Percentiles rank a stretch among this genome's conserved stretches.
These are phyloP conservation scores for Pararge aegeria DNA, from an alignment of 1,140 invertebrate genomes.

Conservation along the genomic window DNA sequence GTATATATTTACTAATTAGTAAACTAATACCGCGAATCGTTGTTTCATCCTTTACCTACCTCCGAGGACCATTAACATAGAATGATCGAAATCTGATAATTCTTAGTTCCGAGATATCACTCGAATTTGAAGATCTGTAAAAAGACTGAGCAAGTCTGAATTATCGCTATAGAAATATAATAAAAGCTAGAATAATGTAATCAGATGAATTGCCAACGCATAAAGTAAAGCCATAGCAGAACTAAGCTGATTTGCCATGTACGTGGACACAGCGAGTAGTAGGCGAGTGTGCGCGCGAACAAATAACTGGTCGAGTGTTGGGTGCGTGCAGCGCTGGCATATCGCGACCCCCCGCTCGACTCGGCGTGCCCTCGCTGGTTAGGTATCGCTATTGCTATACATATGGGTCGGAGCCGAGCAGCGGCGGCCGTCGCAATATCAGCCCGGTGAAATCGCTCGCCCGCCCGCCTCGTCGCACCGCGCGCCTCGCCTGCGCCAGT, in stretches of 20 bases:
- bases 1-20: too few relatives aligned
- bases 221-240: conserved; percentile 41
- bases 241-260: conserved; percentile 44
- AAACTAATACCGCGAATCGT: too few relatives aligned
- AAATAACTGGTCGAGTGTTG: conserved; percentile 63
- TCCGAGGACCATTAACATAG: too few relatives aligned
- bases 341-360: conserved; percentile 58
- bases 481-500: conserved; percentile 73
- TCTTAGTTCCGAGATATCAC: too few relatives aligned
- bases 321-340: conserved; percentile 59
- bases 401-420: conserved; percentile 60
- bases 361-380: conserved; percentile 58
- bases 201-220: conserved; percentile 22
- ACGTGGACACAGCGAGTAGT: conserved; percentile 29
- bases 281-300: conserved; percentile 43
- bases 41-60: too few relatives aligned
- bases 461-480: conserved; percentile 68
- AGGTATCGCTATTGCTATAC: conserved; percentile 51
- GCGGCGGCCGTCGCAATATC: conserved; percentile 73
- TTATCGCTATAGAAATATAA: not conserved
- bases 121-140: not conserved
- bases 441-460: conserved; percentile 76
- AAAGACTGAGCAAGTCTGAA: not conserved
- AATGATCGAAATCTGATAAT: too few relatives aligned
- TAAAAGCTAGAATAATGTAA: conserved; percentile 11